phyloP scores from a whole-genome alignment of 2,888 invertebrate genomes.

The Himalopsyche japonica region DNA sequence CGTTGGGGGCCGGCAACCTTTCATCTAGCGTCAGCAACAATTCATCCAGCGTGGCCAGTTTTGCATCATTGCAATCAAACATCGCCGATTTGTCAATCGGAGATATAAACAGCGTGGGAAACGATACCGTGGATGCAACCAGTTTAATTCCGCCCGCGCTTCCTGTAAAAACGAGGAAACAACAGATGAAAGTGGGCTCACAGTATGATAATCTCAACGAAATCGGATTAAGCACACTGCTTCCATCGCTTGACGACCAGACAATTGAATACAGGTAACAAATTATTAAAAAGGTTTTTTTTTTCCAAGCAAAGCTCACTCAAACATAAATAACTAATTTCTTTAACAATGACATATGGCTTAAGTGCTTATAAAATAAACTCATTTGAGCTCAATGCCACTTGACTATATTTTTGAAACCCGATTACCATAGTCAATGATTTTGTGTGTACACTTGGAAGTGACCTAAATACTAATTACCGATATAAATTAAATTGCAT shows the following conservation, averaged over 20 bases:
- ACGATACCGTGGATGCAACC: constrained; percentile 18
- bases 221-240: constrained; percentile 12
- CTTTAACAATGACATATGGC: no score
- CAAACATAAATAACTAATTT: no score
- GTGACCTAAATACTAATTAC: no score
- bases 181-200: constrained; percentile 52
- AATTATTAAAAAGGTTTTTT: background rate
- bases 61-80: background rate
- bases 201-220: constrained; percentile 47
- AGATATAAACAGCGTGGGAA: background rate
- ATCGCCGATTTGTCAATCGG: background rate
- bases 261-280: constrained; percentile 34
- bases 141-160: constrained; percentile 60
- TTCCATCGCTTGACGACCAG: constrained; percentile 32
- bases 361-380: no score
- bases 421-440: no score
- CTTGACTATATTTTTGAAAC: no score
- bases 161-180: constrained; percentile 61
- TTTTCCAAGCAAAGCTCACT: no score
- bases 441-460: no score
- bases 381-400: no score
- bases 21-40: constrained; percentile 14
- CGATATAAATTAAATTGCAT: no score
- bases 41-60: background rate
- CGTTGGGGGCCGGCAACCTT: constrained; percentile 6